Evolutionary conservation across 2,113 vertebrate species (phyloP).

Genomic region (Passer montanus): DNA sequence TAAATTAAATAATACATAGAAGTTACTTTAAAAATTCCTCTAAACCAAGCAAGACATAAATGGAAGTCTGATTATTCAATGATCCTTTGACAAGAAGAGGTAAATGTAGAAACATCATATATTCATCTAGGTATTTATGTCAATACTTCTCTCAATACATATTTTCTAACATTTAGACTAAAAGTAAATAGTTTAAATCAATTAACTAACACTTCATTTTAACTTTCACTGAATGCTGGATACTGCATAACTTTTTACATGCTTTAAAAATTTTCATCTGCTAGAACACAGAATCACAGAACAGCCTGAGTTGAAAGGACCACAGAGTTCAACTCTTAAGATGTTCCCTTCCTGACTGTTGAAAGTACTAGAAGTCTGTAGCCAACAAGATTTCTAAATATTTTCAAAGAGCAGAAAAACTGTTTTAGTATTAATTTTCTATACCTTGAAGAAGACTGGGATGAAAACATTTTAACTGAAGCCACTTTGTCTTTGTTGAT

Average conservation of each 20-base stretch:
- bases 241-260: not conserved
- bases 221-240: not conserved
- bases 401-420: not conserved
- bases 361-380: not conserved
- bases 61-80: not conserved
- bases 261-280: not conserved
- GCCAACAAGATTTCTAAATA: not conserved
- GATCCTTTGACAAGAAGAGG: not conserved
- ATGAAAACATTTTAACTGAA: constrained; percentile 78
- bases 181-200: not conserved
- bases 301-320: not conserved
- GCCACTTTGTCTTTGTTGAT: constrained; percentile 77
- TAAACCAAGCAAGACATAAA: not conserved
- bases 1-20: not conserved
- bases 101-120: not conserved
- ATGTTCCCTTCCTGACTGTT: not conserved
- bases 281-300: not conserved
- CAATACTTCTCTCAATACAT: not conserved
- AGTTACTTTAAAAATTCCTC: not conserved
- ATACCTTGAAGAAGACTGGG: constrained; percentile 76
- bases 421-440: constrained; percentile 2
- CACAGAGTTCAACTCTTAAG: not conserved
- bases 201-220: not conserved
- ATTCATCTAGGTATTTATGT: not conserved
- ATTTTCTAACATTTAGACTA: not conserved